A percentile compares a stretch with the other conserved stretches of the same genome.
Conservation (phyloP, 2,113 vertebrate species). For the Panthera uncia region DNA sequence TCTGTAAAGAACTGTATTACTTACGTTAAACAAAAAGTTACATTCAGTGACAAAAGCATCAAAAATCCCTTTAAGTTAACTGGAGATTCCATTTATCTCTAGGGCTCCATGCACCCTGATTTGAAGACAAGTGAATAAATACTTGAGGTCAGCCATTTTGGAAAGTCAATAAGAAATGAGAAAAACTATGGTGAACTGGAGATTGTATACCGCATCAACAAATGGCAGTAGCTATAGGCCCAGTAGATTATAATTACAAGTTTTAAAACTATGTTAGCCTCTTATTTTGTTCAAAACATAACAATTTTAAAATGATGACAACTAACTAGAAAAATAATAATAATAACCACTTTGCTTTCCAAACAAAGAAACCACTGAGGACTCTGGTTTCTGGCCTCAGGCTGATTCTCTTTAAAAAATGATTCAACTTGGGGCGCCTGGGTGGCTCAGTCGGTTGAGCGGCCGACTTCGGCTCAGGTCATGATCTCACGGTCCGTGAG, state of each 20-base stretch:
- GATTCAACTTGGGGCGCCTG: conserved; percentile 17
- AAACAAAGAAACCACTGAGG: conserved; percentile 9
- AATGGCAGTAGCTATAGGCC: background rate
- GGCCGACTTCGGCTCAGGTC: no score
- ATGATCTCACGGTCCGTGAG: no score
- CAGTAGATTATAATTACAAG: background rate
- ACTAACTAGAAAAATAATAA: background rate
- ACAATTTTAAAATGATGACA: background rate
- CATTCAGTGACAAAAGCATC: background rate
- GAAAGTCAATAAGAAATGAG: background rate
- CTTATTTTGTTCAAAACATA: conserved; percentile 12
- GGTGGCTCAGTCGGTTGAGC: no score
- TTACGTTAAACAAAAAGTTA: background rate
- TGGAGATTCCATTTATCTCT: background rate
- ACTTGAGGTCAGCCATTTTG: background rate
- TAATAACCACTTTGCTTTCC: background rate
- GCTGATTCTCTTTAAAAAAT: conserved; percentile 21
- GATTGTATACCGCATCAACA: background rate
- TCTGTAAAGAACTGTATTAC: background rate
- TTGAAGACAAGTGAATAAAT: conserved; percentile 28
- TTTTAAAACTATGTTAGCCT: background rate
- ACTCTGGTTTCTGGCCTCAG: background rate
- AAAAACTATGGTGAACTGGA: background rate
- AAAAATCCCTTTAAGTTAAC: background rate
- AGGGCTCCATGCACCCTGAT: background rate